Evolutionary conservation across 2,888 invertebrate species (phyloP).

Genomic region (Mythimna lalbum): DNA sequence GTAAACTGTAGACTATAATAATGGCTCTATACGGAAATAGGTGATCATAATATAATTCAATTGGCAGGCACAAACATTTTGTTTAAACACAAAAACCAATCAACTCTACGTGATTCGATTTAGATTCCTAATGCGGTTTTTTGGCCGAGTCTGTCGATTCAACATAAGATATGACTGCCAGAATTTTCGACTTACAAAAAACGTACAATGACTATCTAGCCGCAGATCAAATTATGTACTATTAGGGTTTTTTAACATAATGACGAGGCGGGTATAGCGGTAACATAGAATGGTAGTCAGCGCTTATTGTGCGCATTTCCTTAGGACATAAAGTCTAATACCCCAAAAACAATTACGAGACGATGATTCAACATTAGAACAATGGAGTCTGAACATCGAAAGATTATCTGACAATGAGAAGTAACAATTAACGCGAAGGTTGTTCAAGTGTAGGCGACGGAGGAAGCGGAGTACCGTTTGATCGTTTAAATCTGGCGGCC

Average conservation of each 20-base stretch:
- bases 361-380: slow-evolving; percentile 67
- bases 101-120: slow-evolving; percentile 85
- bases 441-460: slow-evolving; percentile 70
- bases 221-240: slow-evolving; percentile 76
- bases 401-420: slow-evolving; percentile 73
- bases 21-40: slow-evolving; percentile 40
- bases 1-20: slow-evolving; percentile 5
- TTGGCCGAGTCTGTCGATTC: slow-evolving; percentile 70
- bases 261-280: slow-evolving; percentile 71
- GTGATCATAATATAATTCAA: slow-evolving; percentile 34
- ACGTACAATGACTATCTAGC: slow-evolving; percentile 77
- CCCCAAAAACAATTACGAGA: slow-evolving; percentile 53
- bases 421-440: slow-evolving; percentile 70
- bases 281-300: slow-evolving; percentile 64
- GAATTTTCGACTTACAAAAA: slow-evolving; percentile 76
- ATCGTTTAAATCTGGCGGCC: slow-evolving; percentile 54
- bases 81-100: slow-evolving; percentile 81
- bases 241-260: slow-evolving; percentile 71
- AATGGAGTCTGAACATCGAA: slow-evolving; percentile 67
- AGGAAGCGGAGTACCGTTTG: slow-evolving; percentile 68
- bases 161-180: slow-evolving; percentile 75
- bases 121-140: slow-evolving; percentile 79
- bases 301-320: slow-evolving; percentile 65
- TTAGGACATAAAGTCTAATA: slow-evolving; percentile 65
- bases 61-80: slow-evolving; percentile 66